Percentiles rank a stretch among this genome's conserved stretches.
Conservation (phyloP, 2,797 vertebrate genomes). For the Glyptemys insculpta region DNA sequence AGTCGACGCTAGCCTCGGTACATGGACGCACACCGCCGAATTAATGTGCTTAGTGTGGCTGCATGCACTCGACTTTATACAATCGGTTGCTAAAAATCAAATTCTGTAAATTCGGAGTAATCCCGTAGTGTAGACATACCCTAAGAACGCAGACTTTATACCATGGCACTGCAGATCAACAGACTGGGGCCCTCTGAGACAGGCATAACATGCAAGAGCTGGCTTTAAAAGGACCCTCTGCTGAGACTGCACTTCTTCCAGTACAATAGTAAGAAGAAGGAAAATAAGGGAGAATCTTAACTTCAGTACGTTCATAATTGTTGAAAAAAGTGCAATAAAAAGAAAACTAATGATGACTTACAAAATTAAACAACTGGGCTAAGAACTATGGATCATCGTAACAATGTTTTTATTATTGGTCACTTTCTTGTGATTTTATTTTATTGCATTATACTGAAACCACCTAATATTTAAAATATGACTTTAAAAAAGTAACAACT, state of each 20-base stretch:
- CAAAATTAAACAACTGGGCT: not conserved
- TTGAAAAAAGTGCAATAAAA: not conserved
- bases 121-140: too few species aligned
- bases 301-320: not conserved
- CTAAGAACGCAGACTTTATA: not conserved
- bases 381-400: not conserved
- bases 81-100: too few species aligned
- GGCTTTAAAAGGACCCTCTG: not conserved
- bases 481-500: not conserved
- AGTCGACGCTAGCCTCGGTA: too few species aligned
- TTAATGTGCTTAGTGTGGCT: too few species aligned
- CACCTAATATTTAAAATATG: not conserved
- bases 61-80: too few species aligned
- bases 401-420: not conserved
- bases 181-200: accelerated
- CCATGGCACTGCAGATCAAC: not conserved
- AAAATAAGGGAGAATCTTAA: not conserved
- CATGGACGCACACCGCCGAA: too few species aligned
- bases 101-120: too few species aligned
- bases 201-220: not conserved
- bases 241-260: not conserved
- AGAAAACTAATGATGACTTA: not conserved
- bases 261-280: not conserved
- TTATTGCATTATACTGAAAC: not conserved
- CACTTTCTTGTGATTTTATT: not conserved